Evolutionary conservation across 2,797 vertebrate species (phyloP).

Genomic region (Chelidonichthys spinosus): DNA sequence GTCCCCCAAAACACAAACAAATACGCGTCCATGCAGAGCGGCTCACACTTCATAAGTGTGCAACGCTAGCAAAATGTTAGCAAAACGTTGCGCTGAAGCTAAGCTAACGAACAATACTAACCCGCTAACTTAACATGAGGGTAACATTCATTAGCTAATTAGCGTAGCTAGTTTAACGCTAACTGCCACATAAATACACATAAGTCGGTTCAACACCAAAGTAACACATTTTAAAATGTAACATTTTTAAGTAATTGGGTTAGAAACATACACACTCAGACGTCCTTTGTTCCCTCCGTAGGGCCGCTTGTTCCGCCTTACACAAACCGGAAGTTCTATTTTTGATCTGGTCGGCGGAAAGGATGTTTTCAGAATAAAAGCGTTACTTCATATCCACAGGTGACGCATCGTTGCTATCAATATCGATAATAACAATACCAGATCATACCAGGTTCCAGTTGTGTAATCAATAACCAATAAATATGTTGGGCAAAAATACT

Average conservation of each 20-base stretch:
- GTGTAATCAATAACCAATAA: background rate
- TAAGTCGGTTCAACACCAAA: accelerated
- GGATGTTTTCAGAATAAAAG: conserved; percentile 44
- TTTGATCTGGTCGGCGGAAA: background rate
- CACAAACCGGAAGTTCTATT: conserved; percentile 37
- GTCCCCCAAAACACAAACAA: accelerated
- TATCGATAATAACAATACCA: background rate
- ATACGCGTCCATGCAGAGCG: accelerated
- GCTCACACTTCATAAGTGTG: accelerated
- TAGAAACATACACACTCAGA: conserved; percentile 18
- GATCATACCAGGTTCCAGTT: background rate
- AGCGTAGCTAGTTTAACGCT: too few relatives aligned
- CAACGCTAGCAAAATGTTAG: background rate
- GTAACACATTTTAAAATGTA: accelerated
- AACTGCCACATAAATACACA: background rate
- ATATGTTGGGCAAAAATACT: background rate
- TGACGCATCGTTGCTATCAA: background rate
- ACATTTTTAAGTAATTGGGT: background rate
- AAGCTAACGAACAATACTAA: conserved; percentile 16
- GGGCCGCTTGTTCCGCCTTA: conserved; percentile 46
- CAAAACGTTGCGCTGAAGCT: background rate
- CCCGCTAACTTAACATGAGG: background rate
- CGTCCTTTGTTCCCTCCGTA: conserved; percentile 65
- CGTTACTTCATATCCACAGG: background rate
- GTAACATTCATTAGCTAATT: too few relatives aligned